phyloP scores from a whole-genome alignment of 2,797 vertebrate species.

The Adrianichthys oophorus region DNA sequence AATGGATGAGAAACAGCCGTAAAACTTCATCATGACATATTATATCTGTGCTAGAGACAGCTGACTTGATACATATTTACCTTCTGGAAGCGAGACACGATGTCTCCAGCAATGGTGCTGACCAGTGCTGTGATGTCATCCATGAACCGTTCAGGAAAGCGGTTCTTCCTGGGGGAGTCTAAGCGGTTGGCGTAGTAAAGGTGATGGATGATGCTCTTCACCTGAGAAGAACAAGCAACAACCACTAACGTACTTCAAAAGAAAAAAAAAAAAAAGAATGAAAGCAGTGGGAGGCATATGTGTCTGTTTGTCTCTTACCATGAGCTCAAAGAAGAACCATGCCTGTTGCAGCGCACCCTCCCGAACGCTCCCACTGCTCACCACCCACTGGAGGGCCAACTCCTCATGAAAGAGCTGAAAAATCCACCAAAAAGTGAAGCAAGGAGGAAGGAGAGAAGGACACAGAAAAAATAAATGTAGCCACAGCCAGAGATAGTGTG shows the following conservation, averaged over 20 bases:
- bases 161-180: conserved; percentile 90
- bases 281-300: not conserved
- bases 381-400: conserved; percentile 98
- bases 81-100: conserved; percentile 97
- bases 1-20: conserved; percentile 17
- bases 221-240: conserved; percentile 69
- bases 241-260: not conserved
- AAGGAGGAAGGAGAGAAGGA: not conserved
- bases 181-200: conserved; percentile 96
- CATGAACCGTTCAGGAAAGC: conserved; percentile 98
- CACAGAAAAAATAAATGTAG: conserved; percentile 15
- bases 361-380: conserved; percentile 95
- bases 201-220: conserved; percentile 98
- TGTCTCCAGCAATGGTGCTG: conserved; percentile 95
- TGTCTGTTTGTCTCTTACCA: conserved; percentile 80
- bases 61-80: conserved; percentile 63
- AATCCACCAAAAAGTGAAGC: conserved; percentile 3
- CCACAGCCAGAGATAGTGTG: conserved; percentile 36
- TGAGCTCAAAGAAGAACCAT: conserved; percentile 99
- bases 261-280: not conserved
- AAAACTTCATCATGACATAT: not conserved
- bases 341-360: conserved; percentile 96
- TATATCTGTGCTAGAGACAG: not conserved
- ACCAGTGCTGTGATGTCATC: conserved; percentile 95
- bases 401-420: conserved; percentile 96